These are phyloP conservation scores for Pelobates fuscus DNA, from an alignment of 2,113 vertebrate genomes.

Conservation along the genomic window DNA sequence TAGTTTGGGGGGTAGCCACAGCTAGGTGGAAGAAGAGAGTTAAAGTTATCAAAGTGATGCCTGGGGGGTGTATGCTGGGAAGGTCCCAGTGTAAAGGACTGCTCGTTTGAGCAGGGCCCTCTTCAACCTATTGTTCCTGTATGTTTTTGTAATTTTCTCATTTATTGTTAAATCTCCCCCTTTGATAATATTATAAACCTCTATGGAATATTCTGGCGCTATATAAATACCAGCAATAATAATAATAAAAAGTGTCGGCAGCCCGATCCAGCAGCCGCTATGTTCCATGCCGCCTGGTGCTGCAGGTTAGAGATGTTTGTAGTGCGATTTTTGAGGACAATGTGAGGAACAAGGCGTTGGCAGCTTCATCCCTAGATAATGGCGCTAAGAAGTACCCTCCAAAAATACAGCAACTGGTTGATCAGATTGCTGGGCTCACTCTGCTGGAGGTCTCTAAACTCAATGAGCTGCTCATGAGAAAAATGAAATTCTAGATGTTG, in stretches of 20 bases:
- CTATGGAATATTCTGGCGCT: too few species aligned
- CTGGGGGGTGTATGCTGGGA: slow-evolving; percentile 19
- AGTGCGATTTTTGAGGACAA: slow-evolving; percentile 70
- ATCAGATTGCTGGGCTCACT: slow-evolving; percentile 86
- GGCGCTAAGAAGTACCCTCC: slow-evolving; percentile 84
- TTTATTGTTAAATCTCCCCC: too few species aligned
- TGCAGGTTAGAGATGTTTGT: slow-evolving; percentile 65
- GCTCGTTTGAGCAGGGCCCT: too few species aligned
- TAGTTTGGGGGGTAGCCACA: too few species aligned
- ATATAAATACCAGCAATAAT: neutral
- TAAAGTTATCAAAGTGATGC: too few species aligned
- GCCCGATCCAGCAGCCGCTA: slow-evolving; percentile 55
- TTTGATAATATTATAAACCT: too few species aligned
- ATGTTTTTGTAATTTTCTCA: too few species aligned
- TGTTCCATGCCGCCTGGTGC: slow-evolving; percentile 59
- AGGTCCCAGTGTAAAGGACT: slow-evolving; percentile 41
- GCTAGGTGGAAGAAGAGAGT: too few species aligned
- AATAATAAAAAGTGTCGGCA: slow-evolving; percentile 1
- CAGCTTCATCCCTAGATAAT: slow-evolving; percentile 80
- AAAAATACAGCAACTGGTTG: slow-evolving; percentile 92
- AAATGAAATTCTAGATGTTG: slow-evolving; percentile 94
- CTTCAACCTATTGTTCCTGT: too few species aligned
- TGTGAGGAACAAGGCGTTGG: slow-evolving; percentile 69
- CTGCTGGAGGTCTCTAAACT: slow-evolving; percentile 93
- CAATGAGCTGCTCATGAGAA: slow-evolving; percentile 96